phyloP scores from a whole-genome alignment of 2,113 vertebrate genomes.

The Motacilla alba region DNA sequence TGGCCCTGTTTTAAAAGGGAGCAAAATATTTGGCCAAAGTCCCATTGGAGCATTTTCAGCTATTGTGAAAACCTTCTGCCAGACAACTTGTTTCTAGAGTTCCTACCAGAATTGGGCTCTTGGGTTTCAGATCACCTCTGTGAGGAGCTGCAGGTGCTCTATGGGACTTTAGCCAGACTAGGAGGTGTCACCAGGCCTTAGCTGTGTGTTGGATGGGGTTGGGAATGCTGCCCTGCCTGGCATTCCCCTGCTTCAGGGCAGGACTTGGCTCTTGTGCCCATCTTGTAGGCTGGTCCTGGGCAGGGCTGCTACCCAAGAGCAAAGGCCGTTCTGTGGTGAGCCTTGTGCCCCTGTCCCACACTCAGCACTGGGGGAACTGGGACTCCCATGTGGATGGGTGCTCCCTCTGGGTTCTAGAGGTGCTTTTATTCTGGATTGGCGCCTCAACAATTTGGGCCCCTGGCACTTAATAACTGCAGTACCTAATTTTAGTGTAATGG shows the following conservation, averaged over 20 bases:
- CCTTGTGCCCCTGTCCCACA: background rate
- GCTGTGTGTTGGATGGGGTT: background rate
- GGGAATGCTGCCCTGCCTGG: background rate
- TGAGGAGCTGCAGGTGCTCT: background rate
- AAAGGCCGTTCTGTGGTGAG: background rate
- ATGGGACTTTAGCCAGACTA: background rate
- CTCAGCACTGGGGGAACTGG: background rate
- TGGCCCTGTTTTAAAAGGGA: conserved; percentile 3
- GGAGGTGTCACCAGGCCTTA: background rate
- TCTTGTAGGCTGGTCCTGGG: background rate
- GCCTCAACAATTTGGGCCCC: background rate
- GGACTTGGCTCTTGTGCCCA: background rate
- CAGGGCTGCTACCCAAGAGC: background rate
- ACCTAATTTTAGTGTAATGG: background rate
- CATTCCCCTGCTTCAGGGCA: background rate
- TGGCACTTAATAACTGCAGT: background rate
- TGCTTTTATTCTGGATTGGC: background rate
- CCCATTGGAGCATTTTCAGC: background rate
- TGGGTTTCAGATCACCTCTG: background rate
- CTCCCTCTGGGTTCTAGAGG: background rate
- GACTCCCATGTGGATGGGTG: background rate
- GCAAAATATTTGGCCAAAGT: conserved; percentile 20
- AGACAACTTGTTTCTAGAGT: background rate
- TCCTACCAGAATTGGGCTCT: background rate
- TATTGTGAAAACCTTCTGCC: background rate